Evolutionary conservation across 2,888 invertebrate species (phyloP), one percentile per base, ranked within the genome.

Genomic region (Orchestes rusci): DNA sequence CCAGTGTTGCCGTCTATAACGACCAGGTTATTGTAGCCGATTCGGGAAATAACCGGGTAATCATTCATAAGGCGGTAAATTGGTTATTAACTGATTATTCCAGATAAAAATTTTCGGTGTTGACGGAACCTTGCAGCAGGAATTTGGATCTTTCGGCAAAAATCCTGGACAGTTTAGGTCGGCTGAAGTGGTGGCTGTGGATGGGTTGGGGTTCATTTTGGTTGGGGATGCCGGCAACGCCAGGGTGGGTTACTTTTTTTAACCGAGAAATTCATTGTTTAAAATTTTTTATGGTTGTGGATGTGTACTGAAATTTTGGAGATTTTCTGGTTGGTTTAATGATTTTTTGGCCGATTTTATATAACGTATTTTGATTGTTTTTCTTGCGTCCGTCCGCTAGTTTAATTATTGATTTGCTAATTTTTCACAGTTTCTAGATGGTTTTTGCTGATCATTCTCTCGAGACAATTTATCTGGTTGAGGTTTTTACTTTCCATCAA

Each of bases 171-270:
- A 84, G 59, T 79, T 85, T 60, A 73, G 82, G 58, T 79, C 80
- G 43, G 84, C 86, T 0, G 82, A 86, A 62, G 83, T 82, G 0
- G 69, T 88, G 3, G 73, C 80, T 0, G 76, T 84, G 0, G 87
- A 87, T 60, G 75, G 75, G 0, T 70, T 79, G 63, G 85, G 85
- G 0, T 82, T 82, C 61, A 80, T 88, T 28, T 67, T 85, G 1
- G 84, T 88, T 0, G 87, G 85, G 0, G 87, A 88, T 61, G 80
- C 82, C 1, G 87, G 85, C 0, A 87, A 87, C 60, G 79, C 79
- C 28, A 70, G 87, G 3, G 54, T 58, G 45, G 42, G 43, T 41
- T 18, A 18, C 34, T 7, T 7, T 10, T 8, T 2, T 10, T 12
- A 2, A 18, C 2, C 16, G 27, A 12, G 12, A 2, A 12, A 10